These are phyloP conservation scores for Taxidea taxus DNA, from an alignment of 2,113 vertebrate genomes.

Conservation along the genomic window DNA sequence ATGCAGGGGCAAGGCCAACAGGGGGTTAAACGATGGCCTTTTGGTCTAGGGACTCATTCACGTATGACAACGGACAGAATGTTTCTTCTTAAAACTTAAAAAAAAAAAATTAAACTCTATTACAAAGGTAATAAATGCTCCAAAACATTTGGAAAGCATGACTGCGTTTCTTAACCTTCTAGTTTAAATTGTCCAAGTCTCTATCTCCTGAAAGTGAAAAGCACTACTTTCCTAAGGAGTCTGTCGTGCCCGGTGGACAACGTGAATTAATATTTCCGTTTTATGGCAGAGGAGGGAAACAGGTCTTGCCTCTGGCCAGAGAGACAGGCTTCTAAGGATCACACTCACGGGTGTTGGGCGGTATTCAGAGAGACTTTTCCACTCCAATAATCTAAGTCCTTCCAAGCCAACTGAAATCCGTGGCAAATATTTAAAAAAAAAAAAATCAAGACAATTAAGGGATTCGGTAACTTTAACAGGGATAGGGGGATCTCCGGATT, in stretches of 20 bases:
- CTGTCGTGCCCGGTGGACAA: background rate
- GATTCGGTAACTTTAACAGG: background rate
- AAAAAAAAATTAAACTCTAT: background rate
- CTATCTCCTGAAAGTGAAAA: background rate
- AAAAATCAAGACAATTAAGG: background rate
- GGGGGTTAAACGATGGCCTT: background rate
- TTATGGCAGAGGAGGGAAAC: background rate
- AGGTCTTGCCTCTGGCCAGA: background rate
- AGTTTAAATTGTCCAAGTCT: background rate
- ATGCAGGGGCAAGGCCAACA: background rate
- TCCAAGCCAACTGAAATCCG: background rate
- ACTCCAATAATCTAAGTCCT: background rate
- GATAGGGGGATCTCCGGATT: background rate
- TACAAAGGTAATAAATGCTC: background rate
- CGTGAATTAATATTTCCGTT: background rate
- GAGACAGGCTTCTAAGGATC: background rate
- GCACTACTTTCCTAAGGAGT: background rate
- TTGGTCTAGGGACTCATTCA: background rate
- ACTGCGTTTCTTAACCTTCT: background rate
- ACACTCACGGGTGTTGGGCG: no score
- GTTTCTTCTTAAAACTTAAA: background rate
- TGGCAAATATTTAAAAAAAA: background rate
- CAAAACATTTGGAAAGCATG: background rate
- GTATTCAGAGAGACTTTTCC: background rate
- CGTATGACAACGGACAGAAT: accelerated